phyloP scores from a whole-genome alignment of 2,797 vertebrate genomes.

The Malurus leucopterus region DNA sequence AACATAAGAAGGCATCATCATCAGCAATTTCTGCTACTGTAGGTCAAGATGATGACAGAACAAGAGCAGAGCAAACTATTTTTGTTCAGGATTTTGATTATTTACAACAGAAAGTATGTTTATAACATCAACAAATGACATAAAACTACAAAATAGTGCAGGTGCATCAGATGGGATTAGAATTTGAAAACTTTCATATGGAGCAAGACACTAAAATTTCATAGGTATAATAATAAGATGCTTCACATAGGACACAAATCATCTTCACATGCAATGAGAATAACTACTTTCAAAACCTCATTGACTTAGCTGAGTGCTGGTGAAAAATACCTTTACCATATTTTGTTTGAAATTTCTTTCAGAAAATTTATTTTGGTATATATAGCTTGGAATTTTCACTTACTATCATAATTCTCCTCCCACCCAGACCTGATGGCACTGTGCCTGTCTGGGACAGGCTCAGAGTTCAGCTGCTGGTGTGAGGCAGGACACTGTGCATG shows the following conservation, averaged over 20 bases:
- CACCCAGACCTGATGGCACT: neutral
- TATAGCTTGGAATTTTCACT: neutral
- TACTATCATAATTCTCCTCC: neutral
- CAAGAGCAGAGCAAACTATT: neutral
- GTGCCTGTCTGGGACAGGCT: neutral
- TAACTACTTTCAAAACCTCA: neutral
- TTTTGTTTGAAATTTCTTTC: neutral
- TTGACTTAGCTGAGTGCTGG: neutral
- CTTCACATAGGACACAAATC: neutral
- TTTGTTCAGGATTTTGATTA: neutral
- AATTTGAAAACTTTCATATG: neutral
- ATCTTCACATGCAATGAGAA: neutral
- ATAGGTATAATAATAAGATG: neutral
- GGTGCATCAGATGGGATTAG: neutral
- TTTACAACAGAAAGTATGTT: neutral
- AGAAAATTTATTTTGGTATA: neutral
- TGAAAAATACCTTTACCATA: neutral
- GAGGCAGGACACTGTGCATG: neutral
- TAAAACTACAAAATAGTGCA: neutral
- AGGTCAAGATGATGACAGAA: neutral
- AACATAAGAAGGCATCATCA: neutral
- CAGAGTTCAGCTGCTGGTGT: neutral
- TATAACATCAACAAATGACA: neutral
- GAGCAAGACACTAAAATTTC: neutral
- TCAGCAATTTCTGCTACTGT: neutral